Conservation (phyloP, 1,140 invertebrate genomes). For the Anoplolepis gracilipes region DNA sequence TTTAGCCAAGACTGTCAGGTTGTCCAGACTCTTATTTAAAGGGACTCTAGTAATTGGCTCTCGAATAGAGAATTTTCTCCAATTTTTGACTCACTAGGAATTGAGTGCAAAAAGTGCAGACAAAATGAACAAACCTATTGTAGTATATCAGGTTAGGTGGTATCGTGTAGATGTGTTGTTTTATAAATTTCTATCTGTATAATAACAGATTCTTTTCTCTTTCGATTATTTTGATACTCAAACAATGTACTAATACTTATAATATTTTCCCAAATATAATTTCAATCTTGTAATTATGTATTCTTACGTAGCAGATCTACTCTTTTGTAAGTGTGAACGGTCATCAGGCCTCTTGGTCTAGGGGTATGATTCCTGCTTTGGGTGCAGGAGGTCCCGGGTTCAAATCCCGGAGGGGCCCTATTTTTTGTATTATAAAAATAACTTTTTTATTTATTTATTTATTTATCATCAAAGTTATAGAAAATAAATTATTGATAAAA, state of each 20-base stretch:
- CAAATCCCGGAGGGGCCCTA: slow-evolving; percentile 89
- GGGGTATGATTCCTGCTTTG: slow-evolving; percentile 89
- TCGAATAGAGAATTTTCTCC: too few relatives aligned
- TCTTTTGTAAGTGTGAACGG: neutral
- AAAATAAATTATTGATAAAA: neutral
- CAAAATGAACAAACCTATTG: neutral
- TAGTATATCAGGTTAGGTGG: neutral
- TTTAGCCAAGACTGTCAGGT: too few relatives aligned
- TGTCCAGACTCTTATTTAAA: too few relatives aligned
- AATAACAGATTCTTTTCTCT: too few relatives aligned
- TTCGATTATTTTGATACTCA: neutral
- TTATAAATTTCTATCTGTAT: neutral
- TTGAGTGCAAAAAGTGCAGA: too few relatives aligned
- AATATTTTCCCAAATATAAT: neutral
- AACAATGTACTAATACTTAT: too few relatives aligned
- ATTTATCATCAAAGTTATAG: neutral
- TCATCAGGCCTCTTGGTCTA: slow-evolving; percentile 88
- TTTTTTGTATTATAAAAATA: slow-evolving; percentile 73
- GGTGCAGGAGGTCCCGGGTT: slow-evolving; percentile 91
- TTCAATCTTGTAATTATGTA: neutral
- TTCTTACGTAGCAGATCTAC: neutral
- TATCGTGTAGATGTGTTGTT: neutral
- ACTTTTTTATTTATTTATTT: neutral
- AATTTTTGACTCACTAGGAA: too few relatives aligned
- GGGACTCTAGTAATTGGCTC: too few relatives aligned